Conservation (phyloP, 2,113 vertebrate genomes). For the Oncorhynchus tshawytscha region DNA sequence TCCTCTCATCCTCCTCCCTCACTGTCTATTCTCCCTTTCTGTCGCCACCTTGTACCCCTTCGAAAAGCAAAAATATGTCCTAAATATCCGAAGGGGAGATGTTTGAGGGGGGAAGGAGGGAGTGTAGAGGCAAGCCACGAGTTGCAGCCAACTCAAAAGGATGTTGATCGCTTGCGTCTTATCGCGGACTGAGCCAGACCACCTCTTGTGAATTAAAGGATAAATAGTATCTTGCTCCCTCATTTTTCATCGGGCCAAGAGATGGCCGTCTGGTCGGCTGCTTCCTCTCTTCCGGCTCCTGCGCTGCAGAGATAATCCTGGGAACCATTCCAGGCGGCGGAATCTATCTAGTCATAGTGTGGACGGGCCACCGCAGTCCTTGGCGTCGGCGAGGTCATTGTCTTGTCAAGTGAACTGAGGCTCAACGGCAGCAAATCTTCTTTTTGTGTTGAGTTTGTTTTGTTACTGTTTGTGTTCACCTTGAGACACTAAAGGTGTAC, state of each 20-base stretch:
- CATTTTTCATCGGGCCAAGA: slow-evolving; percentile 74
- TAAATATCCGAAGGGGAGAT: slow-evolving; percentile 44
- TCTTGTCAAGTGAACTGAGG: slow-evolving; percentile 38
- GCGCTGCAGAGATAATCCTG: slow-evolving; percentile 75
- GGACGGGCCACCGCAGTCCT: slow-evolving; percentile 60
- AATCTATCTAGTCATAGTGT: slow-evolving; percentile 75
- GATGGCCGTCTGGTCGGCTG: slow-evolving; percentile 59
- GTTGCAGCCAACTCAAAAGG: slow-evolving; percentile 63
- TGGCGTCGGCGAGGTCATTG: slow-evolving; percentile 72
- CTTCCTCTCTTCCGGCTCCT: slow-evolving; percentile 69
- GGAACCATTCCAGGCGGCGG: slow-evolving; percentile 56
- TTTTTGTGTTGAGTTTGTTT: slow-evolving; percentile 11
- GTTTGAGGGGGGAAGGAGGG: slow-evolving; percentile 19
- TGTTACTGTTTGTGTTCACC: slow-evolving; percentile 1
- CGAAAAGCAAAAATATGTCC: slow-evolving; percentile 26
- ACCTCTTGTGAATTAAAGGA: slow-evolving; percentile 79
- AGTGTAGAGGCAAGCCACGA: background rate
- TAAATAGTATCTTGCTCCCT: slow-evolving; percentile 74
- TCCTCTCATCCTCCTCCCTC: slow-evolving; percentile 24
- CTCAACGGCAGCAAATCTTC: slow-evolving; percentile 16
- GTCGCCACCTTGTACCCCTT: no score
- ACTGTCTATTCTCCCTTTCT: slow-evolving; percentile 12
- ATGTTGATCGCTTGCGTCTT: slow-evolving; percentile 78
- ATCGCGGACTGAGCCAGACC: slow-evolving; percentile 71
- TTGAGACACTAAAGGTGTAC: slow-evolving; percentile 1